phyloP scores from a whole-genome alignment of 1,140 invertebrate genomes.

The Drosophila parabipectinata region DNA sequence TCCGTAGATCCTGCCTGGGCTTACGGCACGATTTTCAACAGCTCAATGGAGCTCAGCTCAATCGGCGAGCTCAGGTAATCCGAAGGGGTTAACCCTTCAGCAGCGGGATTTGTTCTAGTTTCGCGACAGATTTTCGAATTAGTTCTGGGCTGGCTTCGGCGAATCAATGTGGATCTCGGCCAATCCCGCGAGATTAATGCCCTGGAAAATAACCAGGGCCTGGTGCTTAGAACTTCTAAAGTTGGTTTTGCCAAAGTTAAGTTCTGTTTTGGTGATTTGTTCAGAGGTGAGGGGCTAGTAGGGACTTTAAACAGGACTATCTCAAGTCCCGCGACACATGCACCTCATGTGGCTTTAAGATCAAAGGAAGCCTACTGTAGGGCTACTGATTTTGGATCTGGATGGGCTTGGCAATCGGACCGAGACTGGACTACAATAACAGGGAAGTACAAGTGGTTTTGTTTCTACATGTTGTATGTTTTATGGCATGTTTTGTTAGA shows the following conservation, averaged over 20 bases:
- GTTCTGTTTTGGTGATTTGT: constrained; percentile 35
- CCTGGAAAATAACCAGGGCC: constrained; percentile 4
- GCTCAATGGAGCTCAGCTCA: constrained; percentile 74
- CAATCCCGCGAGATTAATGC: constrained; percentile 31
- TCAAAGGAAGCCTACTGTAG: constrained; percentile 30
- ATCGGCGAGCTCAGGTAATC: constrained; percentile 63
- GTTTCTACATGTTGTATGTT: constrained; percentile 40
- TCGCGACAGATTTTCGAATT: constrained; percentile 65
- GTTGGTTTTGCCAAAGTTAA: constrained; percentile 18
- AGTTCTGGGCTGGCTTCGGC: constrained; percentile 53
- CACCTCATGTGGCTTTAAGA: constrained; percentile 60
- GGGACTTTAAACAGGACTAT: neutral
- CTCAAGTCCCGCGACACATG: constrained; percentile 41
- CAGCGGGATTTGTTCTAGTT: constrained; percentile 49
- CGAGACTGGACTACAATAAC: constrained; percentile 53
- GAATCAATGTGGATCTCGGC: constrained; percentile 40
- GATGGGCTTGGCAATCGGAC: constrained; percentile 12
- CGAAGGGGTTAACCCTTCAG: constrained; percentile 66
- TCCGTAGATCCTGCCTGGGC: constrained; percentile 50
- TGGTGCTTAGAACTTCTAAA: constrained; percentile 12
- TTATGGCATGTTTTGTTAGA: constrained; percentile 71
- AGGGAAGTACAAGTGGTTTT: constrained; percentile 50
- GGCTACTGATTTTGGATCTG: constrained; percentile 14
- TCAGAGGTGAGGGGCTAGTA: neutral
- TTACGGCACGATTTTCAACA: constrained; percentile 66